Evolutionary conservation across 2,113 vertebrate species (phyloP).

Genomic region (Chionis minor): DNA sequence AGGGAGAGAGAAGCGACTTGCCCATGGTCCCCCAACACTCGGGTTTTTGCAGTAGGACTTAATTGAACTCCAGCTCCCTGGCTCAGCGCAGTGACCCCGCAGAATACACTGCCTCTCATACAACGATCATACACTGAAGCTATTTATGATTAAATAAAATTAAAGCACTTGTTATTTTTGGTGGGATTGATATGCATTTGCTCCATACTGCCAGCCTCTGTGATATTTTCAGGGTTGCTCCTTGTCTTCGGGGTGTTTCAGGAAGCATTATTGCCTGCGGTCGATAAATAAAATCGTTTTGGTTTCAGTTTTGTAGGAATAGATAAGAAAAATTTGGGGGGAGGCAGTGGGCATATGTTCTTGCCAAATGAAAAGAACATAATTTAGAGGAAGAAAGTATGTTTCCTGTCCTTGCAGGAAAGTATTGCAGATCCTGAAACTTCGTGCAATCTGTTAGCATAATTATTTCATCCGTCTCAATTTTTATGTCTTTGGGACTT

Average conservation of each 20-base stretch:
- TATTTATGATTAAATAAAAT: background rate
- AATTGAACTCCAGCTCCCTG: background rate
- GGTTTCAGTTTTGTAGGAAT: background rate
- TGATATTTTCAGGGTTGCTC: background rate
- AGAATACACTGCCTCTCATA: rapidly evolving
- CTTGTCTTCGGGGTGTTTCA: background rate
- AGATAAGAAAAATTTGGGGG: background rate
- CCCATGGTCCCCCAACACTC: rapidly evolving
- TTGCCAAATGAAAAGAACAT: slow-evolving; percentile 40
- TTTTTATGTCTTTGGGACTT: background rate
- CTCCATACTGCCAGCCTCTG: background rate
- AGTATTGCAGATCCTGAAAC: slow-evolving; percentile 27
- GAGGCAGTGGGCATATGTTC: slow-evolving; percentile 47
- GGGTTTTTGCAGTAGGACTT: background rate
- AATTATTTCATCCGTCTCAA: slow-evolving; percentile 15
- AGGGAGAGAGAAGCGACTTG: rapidly evolving
- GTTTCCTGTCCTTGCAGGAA: slow-evolving; percentile 34
- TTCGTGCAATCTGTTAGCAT: slow-evolving; percentile 35
- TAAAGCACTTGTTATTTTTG: background rate
- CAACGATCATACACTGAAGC: background rate
- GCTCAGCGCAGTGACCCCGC: background rate
- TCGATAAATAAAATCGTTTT: background rate
- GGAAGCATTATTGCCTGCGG: background rate
- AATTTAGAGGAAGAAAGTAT: slow-evolving; percentile 42
- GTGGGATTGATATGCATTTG: background rate